Percentiles rank a stretch among this genome's conserved stretches.
Conservation (phyloP, 1,140 invertebrate genomes). For the Venustaconcha ellipsiformis region DNA sequence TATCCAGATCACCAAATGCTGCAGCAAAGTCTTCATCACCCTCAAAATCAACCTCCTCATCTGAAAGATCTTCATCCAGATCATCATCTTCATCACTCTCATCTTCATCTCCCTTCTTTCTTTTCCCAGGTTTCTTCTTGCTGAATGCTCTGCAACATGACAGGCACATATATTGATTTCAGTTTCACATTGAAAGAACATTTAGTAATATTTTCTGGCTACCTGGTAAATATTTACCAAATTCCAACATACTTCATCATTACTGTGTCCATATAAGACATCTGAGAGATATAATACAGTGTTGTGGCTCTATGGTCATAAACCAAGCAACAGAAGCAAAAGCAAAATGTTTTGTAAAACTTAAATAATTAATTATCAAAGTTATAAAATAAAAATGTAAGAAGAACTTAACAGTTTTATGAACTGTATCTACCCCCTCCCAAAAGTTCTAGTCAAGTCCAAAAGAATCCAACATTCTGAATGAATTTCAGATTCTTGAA, state of each 20-base stretch:
- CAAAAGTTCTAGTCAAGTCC: too few species aligned
- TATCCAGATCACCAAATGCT: conserved; percentile 17
- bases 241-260: background rate
- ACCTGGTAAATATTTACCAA: background rate
- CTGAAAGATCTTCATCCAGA: conserved; percentile 57
- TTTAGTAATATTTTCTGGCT: background rate
- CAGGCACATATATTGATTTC: conserved; percentile 1
- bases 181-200: background rate
- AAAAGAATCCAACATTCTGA: too few species aligned
- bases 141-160: conserved; percentile 41
- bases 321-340: too few species aligned
- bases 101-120: conserved; percentile 31
- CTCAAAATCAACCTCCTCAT: conserved; percentile 64
- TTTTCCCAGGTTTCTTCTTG: conserved; percentile 35
- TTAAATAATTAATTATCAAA: too few species aligned
- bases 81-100: conserved; percentile 50
- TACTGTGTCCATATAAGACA: background rate
- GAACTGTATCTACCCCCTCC: too few species aligned
- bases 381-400: too few species aligned
- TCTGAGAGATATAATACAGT: background rate
- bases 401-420: too few species aligned
- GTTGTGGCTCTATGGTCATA: too few species aligned
- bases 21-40: conserved; percentile 63
- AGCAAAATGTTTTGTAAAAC: too few species aligned
- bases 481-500: too few species aligned